Conservation (phyloP, 2,888 invertebrate species). For the Alentia gelatinosa region DNA sequence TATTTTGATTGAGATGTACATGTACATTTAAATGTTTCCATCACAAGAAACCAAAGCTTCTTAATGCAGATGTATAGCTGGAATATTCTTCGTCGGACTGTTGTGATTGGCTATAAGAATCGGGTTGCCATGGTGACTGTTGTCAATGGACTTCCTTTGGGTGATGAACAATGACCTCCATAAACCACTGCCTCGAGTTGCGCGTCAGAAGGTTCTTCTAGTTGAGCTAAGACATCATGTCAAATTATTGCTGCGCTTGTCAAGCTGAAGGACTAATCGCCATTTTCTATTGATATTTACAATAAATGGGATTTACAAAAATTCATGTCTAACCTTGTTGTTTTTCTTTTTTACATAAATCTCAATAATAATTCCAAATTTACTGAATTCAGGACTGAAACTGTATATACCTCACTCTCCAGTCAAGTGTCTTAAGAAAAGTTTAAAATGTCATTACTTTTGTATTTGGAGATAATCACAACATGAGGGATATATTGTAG, state of each 20-base stretch:
- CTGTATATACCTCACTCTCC: too few species aligned
- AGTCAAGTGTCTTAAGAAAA: too few species aligned
- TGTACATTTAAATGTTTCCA: too few species aligned
- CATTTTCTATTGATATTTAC: conserved; percentile 52
- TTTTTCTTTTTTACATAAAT: too few species aligned
- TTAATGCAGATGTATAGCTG: neutral
- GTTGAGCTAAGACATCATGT: conserved; percentile 9
- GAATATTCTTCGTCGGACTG: neutral
- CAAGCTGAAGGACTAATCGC: conserved; percentile 26
- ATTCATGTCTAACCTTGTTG: neutral
- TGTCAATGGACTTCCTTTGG: neutral
- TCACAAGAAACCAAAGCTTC: neutral
- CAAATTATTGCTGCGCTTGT: conserved; percentile 40
- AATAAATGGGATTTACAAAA: conserved; percentile 53
- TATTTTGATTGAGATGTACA: too few species aligned
- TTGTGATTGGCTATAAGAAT: conserved; percentile 35
- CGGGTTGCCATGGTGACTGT: neutral
- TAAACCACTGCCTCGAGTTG: neutral
- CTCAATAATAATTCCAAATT: too few species aligned
- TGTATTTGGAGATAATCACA: too few species aligned
- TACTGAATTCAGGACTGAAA: too few species aligned
- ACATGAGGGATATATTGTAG: too few species aligned
- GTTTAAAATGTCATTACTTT: too few species aligned
- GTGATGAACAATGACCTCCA: neutral
- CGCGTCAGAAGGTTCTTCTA: neutral